These are phyloP conservation scores for Tribolium madens DNA, from an alignment of 1,140 invertebrate species.

Conservation along the genomic window DNA sequence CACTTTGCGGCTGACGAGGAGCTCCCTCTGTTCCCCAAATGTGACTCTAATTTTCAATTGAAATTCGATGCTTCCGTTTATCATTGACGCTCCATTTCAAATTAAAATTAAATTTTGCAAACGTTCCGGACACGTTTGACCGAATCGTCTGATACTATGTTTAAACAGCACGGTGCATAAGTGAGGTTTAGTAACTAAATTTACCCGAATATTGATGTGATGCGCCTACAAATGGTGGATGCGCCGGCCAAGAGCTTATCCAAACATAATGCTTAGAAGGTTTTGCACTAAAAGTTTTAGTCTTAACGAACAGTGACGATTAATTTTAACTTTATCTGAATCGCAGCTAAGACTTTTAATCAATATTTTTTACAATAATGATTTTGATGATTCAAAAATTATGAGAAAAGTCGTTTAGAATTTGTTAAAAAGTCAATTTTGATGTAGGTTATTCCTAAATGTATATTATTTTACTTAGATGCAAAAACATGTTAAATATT, in stretches of 20 bases:
- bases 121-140: not conserved
- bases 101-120: conserved; percentile 33
- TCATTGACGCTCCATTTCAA: conserved; percentile 33
- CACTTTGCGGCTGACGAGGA: conserved; percentile 38
- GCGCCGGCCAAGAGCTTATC: not conserved
- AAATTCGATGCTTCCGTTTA: conserved; percentile 37
- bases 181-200: not conserved
- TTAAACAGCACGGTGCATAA: not conserved
- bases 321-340: too few relatives aligned
- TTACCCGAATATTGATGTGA: not conserved
- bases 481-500: too few relatives aligned
- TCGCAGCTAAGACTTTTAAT: too few relatives aligned
- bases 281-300: too few relatives aligned
- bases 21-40: conserved; percentile 30
- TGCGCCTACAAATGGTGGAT: not conserved
- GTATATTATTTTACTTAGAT: too few relatives aligned
- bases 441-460: too few relatives aligned
- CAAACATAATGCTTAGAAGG: too few relatives aligned
- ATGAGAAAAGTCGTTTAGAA: too few relatives aligned
- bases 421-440: too few relatives aligned
- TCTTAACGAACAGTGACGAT: too few relatives aligned
- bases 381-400: too few relatives aligned
- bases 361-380: too few relatives aligned
- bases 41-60: conserved; percentile 39
- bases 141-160: not conserved